Evolutionary conservation across 2,113 vertebrate genomes (phyloP).

Genomic region (Podiceps cristatus): DNA sequence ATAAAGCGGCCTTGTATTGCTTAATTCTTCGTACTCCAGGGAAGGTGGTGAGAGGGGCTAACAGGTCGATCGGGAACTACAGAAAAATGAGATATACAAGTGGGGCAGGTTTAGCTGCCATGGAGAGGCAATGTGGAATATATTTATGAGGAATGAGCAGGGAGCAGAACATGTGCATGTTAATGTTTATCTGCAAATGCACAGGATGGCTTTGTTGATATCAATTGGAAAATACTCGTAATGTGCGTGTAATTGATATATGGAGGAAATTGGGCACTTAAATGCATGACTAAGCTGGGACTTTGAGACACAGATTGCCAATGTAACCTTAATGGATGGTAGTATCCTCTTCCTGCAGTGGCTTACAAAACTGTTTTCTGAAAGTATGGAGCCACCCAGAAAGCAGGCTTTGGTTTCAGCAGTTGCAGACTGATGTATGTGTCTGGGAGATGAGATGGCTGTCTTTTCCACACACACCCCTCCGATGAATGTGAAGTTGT

Average conservation of each 20-base stretch:
- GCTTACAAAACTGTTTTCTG: neutral
- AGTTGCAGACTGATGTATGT: neutral
- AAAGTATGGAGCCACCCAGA: neutral
- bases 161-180: neutral
- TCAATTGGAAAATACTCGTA: neutral
- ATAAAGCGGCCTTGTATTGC: neutral
- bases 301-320: slow-evolving; percentile 32
- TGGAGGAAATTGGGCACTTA: slow-evolving; percentile 21
- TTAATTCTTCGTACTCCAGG: neutral
- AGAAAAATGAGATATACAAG: neutral
- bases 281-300: slow-evolving; percentile 27
- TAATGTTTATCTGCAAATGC: neutral
- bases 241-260: neutral
- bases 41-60: neutral
- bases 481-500: neutral
- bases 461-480: too few relatives aligned
- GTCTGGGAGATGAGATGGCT: neutral
- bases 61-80: neutral
- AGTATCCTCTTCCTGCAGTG: neutral
- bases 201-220: neutral
- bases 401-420: neutral
- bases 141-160: neutral
- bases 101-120: neutral
- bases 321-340: neutral
- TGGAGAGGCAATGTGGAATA: neutral